Conservation (phyloP, 2,888 invertebrate genomes). For the Eutolmus rufibarbis region DNA sequence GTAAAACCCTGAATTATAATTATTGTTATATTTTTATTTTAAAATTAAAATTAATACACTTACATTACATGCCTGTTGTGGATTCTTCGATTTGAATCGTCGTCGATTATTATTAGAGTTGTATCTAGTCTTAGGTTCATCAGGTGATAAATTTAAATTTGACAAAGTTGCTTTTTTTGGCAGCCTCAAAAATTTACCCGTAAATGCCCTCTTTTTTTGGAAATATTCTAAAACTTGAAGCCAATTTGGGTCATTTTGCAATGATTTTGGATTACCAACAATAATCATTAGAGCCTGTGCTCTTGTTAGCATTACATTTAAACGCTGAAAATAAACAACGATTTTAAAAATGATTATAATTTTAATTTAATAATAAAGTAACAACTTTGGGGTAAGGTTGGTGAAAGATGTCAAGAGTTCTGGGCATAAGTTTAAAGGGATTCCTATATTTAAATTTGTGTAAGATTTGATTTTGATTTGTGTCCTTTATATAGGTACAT, state of each 20-base stretch:
- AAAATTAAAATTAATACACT: neutral
- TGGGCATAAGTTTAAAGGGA: too few species aligned
- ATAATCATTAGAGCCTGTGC: slow-evolving; percentile 69
- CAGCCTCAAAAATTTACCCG: slow-evolving; percentile 46
- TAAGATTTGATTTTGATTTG: too few species aligned
- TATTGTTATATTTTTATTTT: neutral
- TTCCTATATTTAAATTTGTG: too few species aligned
- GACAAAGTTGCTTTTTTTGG: neutral
- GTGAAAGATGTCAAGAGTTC: too few species aligned
- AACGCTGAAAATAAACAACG: slow-evolving; percentile 61
- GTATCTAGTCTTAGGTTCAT: neutral
- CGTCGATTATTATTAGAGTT: neutral
- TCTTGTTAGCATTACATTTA: slow-evolving; percentile 72
- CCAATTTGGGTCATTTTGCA: slow-evolving; percentile 56
- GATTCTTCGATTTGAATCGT: neutral
- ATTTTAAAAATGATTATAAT: neutral
- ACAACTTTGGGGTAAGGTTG: too few species aligned
- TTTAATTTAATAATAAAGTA: neutral
- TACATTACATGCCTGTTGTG: neutral
- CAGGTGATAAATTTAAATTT: neutral
- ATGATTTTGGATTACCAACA: slow-evolving; percentile 63
- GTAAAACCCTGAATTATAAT: neutral
- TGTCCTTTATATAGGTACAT: too few species aligned
- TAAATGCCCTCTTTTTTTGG: slow-evolving; percentile 47
- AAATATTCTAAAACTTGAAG: slow-evolving; percentile 53